A percentile compares a stretch with the other conserved stretches of the same genome.
These are phyloP conservation scores for Gonioctena quinquepunctata DNA, from an alignment of 1,140 invertebrate genomes.

Conservation along the genomic window DNA sequence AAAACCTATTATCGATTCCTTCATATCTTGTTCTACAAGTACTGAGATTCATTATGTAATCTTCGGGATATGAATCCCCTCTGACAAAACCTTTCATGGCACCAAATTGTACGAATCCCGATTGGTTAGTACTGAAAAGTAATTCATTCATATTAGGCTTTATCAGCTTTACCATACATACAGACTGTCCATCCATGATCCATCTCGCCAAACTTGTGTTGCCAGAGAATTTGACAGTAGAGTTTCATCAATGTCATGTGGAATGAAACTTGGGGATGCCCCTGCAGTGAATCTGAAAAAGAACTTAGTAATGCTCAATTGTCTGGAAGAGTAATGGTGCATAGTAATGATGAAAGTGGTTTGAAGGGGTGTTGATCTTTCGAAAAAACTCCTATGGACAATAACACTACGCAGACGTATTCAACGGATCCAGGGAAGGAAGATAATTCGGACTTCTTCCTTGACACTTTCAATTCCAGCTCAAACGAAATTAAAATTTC, in stretches of 20 bases:
- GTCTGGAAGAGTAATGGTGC: no score
- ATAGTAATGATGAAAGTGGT: no score
- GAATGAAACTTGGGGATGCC: slow-evolving; percentile 35
- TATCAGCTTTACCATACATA: no score
- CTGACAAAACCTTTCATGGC: slow-evolving; percentile 37
- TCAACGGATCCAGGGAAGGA: no score
- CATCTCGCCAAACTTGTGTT: slow-evolving; percentile 41
- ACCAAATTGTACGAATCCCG: slow-evolving; percentile 47
- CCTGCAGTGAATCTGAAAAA: slow-evolving; percentile 47
- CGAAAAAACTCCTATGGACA: no score
- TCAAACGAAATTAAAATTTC: no score
- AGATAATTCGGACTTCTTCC: no score
- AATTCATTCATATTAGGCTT: no score
- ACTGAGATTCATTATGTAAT: slow-evolving; percentile 39
- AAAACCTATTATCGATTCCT: slow-evolving; percentile 31
- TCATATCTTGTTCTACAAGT: slow-evolving; percentile 29
- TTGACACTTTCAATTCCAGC: no score
- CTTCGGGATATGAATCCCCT: slow-evolving; percentile 28
- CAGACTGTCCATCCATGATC: slow-evolving; percentile 45
- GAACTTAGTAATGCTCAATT: no score
- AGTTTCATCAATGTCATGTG: slow-evolving; percentile 35
- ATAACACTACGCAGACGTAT: no score
- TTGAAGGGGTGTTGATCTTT: no score
- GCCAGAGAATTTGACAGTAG: slow-evolving; percentile 41
- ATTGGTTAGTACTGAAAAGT: slow-evolving; percentile 25